These are phyloP conservation scores for Pammene aurita DNA, from an alignment of 2,888 invertebrate species.

Conservation along the genomic window DNA sequence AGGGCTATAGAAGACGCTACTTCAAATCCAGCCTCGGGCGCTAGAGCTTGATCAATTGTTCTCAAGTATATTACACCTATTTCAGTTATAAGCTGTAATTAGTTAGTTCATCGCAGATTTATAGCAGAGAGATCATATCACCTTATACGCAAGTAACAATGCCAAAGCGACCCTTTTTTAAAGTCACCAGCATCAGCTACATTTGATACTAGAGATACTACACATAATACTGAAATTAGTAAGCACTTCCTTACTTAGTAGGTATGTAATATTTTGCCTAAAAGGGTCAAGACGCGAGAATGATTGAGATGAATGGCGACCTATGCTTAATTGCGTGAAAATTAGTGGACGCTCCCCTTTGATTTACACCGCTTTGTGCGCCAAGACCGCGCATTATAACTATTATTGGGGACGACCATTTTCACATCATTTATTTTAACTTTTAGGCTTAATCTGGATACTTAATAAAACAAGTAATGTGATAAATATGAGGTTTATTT, in stretches of 20 bases:
- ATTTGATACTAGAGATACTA: no score
- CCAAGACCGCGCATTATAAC: slow-evolving; percentile 12
- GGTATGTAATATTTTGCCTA: slow-evolving; percentile 26
- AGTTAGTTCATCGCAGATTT: no score
- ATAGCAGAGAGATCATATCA: no score
- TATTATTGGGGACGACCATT: slow-evolving; percentile 20
- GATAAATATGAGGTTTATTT: no score
- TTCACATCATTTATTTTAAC: slow-evolving; percentile 13
- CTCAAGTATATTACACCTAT: no score
- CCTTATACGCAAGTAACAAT: no score
- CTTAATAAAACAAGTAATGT: not conserved
- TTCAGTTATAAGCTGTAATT: no score
- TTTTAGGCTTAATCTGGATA: not conserved
- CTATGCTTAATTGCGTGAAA: slow-evolving; percentile 51
- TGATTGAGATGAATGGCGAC: slow-evolving; percentile 55
- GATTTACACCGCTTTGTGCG: slow-evolving; percentile 39
- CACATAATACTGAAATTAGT: slow-evolving; percentile 1
- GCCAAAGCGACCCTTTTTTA: no score
- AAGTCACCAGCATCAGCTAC: no score
- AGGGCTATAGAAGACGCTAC: no score
- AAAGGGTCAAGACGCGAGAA: slow-evolving; percentile 46
- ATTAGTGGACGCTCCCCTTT: slow-evolving; percentile 43
- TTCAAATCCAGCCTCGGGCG: no score
- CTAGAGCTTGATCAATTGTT: no score
- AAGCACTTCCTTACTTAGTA: slow-evolving; percentile 4